phyloP scores from a whole-genome alignment of 2,888 invertebrate species.

The Apodemia duryi region DNA sequence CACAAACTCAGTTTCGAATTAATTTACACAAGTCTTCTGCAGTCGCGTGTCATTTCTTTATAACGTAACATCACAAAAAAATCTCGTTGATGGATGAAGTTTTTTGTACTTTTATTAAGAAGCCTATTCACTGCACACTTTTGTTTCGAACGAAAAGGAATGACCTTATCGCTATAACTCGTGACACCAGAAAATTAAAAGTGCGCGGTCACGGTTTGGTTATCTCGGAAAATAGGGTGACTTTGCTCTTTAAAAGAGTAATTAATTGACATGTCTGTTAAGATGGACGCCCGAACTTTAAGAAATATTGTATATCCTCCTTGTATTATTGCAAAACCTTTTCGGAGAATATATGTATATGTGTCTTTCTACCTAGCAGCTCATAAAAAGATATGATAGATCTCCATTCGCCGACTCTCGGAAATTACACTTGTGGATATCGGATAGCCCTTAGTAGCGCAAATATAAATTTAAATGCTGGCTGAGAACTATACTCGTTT shows the following conservation, averaged over 20 bases:
- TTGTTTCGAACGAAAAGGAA: conserved; percentile 45
- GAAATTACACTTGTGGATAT: too few relatives aligned
- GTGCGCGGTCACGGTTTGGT: conserved; percentile 63
- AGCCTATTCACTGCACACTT: conserved; percentile 68
- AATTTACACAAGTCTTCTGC: background rate
- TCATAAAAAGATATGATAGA: too few relatives aligned
- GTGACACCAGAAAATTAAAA: conserved; percentile 76
- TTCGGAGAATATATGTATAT: background rate
- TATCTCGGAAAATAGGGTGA: conserved; percentile 68
- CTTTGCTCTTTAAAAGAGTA: conserved; percentile 62
- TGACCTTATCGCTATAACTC: conserved; percentile 65
- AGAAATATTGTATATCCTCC: background rate
- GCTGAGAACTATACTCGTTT: too few relatives aligned
- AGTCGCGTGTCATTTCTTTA: conserved; percentile 36
- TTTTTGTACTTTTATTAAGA: conserved; percentile 70
- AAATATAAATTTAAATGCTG: too few relatives aligned
- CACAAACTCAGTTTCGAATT: too few relatives aligned
- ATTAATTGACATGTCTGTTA: conserved; percentile 61
- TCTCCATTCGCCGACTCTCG: too few relatives aligned
- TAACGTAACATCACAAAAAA: conserved; percentile 49
- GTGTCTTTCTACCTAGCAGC: background rate
- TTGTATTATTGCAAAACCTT: background rate
- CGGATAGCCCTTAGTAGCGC: too few relatives aligned
- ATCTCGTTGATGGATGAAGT: conserved; percentile 57
- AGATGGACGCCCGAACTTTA: conserved; percentile 31